Conservation (phyloP, 1,140 invertebrate genomes). For the Trachymyrmex septentrionalis region DNA sequence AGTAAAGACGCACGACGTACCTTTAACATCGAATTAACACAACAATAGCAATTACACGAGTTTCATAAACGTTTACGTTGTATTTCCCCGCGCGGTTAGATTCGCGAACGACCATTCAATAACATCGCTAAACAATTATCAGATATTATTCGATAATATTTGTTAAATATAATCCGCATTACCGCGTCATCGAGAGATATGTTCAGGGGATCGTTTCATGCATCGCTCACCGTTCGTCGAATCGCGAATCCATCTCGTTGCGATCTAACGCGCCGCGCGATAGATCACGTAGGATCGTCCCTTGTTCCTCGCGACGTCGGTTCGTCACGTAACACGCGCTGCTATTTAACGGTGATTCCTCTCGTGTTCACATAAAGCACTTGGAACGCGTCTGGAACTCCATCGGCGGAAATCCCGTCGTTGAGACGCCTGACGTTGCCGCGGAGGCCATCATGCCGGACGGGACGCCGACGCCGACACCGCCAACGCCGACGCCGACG, state of each 20-base stretch:
- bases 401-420: conserved; percentile 80
- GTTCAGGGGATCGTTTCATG: neutral
- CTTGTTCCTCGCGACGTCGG: neutral
- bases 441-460: conserved; percentile 80
- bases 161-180: conserved; percentile 33
- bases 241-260: conserved; percentile 8
- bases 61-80: conserved; percentile 15
- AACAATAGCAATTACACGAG: conserved; percentile 45
- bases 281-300: conserved; percentile 14
- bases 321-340: conserved; percentile 21
- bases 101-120: conserved; percentile 21
- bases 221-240: conserved; percentile 39
- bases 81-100: conserved; percentile 19
- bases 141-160: conserved; percentile 39
- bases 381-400: conserved; percentile 84
- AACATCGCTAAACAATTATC: conserved; percentile 38
- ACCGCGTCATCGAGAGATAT: neutral
- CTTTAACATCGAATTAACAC: conserved; percentile 49
- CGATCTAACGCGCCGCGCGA: conserved; percentile 3
- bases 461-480: conserved; percentile 68
- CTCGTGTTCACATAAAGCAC: conserved; percentile 83
- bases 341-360: neutral
- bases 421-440: conserved; percentile 79
- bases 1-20: conserved; percentile 12
- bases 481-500: neutral